Percentiles rank a stretch among this genome's conserved stretches.
Evolutionary conservation across 2,113 vertebrate genomes (phyloP).

Genomic region (Triplophysa siluroides): DNA sequence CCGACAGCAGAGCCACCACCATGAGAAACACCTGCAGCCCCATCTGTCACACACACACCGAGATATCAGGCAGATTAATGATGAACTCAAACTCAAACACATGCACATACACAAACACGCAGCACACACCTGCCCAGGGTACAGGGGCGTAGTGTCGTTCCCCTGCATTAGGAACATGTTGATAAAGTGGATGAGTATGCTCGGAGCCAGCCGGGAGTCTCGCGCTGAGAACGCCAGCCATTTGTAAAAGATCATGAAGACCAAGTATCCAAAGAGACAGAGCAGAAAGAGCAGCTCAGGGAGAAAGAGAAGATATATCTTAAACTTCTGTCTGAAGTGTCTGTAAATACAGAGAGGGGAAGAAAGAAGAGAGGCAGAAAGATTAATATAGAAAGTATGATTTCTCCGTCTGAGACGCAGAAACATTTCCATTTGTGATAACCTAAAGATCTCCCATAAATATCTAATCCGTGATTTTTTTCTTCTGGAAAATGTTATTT

Average conservation of each 20-base stretch:
- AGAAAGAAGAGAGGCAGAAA: neutral
- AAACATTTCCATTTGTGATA: too few species aligned
- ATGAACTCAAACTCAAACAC: neutral
- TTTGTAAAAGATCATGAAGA: slow-evolving; percentile 94
- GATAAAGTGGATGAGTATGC: slow-evolving; percentile 95
- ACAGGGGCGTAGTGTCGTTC: slow-evolving; percentile 71
- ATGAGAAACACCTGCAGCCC: slow-evolving; percentile 86
- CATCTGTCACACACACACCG: slow-evolving; percentile 67
- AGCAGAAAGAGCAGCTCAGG: slow-evolving; percentile 94
- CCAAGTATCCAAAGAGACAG: slow-evolving; percentile 93
- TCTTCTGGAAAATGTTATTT: neutral
- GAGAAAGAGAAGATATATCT: slow-evolving; percentile 87
- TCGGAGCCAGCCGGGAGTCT: slow-evolving; percentile 84
- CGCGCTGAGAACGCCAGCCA: slow-evolving; percentile 84
- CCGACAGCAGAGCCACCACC: slow-evolving; percentile 79
- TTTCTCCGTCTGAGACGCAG: too few species aligned
- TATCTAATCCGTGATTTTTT: too few species aligned
- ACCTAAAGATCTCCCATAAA: too few species aligned
- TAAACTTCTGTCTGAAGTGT: slow-evolving; percentile 88
- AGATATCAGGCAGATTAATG: slow-evolving; percentile 18
- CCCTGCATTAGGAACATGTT: slow-evolving; percentile 91
- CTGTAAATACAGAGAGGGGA: slow-evolving; percentile 63
- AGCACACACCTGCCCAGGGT: slow-evolving; percentile 81
- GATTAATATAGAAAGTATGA: neutral
- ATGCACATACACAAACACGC: slow-evolving; percentile 32